Base-by-base conservation (phyloP, 1,140 invertebrate genomes). In the Cylas formicarius region DNA sequence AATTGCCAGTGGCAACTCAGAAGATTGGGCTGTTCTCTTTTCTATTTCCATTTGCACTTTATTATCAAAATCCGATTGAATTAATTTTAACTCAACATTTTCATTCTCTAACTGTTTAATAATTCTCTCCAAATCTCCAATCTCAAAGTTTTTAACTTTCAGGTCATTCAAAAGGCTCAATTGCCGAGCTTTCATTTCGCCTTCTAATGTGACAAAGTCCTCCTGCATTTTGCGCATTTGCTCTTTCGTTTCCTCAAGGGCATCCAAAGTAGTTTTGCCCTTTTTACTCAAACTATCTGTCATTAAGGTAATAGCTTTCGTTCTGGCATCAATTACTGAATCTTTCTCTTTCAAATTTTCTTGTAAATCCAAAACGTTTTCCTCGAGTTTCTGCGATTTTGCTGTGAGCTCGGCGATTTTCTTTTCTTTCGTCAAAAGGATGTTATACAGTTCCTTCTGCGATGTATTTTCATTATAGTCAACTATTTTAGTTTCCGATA, bases 321-420 rank as follows among this genome's bases (percentile, higher is more conserved):
- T 89, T 64, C 86, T 77, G 8, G 87, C 81, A 64, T 85, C 78
- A 58, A 90, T 87, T 28, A 92, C 82, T 57, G 82, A 80, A 63
- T 90, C 85, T 64, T 90, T 90, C 60, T 90, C 87, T 58, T 80
- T 81, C 13, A 89, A 71, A 66, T 80, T 83, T 66, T 90, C 86
- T 68, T 81, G 77, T 38, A 84, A 68, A 66, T 83, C 81, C 22
- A 83, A 57, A 33, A 84, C 71, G 48, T 68, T 73, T 7, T 72
- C 72, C 60, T 86, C 80, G 49, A 84, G 61, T 61, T 78, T 74
- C 48, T 71, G 63, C 41, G 80, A 72, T 62, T 73, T 77, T 13
- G 53, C 53, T 61, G 65, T 69, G n/a, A 73, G 52, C 40, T 73
- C 69, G 2, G 56, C 43, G 24, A 75, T 68, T 54, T 63, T 67